Percentiles rank a stretch among this genome's conserved stretches.
Evolutionary conservation across 2,113 vertebrate species (phyloP).

Genomic region (Platanista minor): DNA sequence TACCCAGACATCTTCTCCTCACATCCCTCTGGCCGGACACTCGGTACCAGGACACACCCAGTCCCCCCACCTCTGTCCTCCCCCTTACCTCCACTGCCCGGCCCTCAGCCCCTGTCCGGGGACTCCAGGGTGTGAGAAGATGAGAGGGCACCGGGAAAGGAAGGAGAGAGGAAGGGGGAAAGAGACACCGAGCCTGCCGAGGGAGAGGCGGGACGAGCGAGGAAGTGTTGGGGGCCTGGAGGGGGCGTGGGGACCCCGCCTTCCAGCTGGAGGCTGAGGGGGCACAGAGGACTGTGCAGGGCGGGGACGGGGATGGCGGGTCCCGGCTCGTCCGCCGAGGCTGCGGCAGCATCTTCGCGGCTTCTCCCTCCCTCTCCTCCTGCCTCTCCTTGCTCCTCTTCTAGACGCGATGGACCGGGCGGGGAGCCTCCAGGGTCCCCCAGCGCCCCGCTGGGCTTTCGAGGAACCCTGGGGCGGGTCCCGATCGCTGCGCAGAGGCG

Average conservation of each 20-base stretch:
- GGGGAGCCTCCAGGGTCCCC: not conserved
- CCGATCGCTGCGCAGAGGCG: not conserved
- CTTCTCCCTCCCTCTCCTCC: not conserved
- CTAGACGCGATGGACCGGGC: not conserved
- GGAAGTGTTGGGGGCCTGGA: not conserved
- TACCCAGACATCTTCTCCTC: not conserved
- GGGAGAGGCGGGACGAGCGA: not conserved
- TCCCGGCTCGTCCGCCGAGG: not conserved
- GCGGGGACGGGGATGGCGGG: conserved; percentile 39
- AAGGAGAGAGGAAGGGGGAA: not conserved
- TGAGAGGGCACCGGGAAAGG: not conserved
- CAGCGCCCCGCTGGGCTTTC: conserved; percentile 35
- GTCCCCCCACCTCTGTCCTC: not conserved
- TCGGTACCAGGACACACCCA: not conserved
- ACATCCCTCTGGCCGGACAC: not conserved
- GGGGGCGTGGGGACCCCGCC: not conserved
- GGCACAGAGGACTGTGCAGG: conserved; percentile 9
- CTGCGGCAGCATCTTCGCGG: not conserved
- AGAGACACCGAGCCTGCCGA: not conserved
- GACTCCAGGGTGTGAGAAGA: not conserved
- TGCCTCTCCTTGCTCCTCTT: not conserved
- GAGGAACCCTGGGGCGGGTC: conserved; percentile 60
- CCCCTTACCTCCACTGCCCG: conserved; percentile 50
- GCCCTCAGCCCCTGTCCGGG: conserved; percentile 34
- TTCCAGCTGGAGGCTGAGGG: not conserved